A percentile compares a stretch with the other conserved stretches of the same genome.
Conservation (phyloP, 2,888 invertebrate genomes). For the Diarsia brunnea region DNA sequence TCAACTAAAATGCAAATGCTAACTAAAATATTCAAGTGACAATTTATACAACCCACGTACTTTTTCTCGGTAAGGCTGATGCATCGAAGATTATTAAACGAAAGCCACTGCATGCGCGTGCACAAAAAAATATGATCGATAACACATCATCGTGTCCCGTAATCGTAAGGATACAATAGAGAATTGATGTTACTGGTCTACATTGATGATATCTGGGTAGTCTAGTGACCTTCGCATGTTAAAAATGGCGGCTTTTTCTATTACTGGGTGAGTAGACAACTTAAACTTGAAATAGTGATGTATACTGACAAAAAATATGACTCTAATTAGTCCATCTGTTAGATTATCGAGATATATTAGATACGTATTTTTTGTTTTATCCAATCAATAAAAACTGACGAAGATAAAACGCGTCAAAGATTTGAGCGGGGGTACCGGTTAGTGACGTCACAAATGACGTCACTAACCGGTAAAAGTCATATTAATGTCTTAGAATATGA, state of each 20-base stretch:
- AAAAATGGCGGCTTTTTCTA: background rate
- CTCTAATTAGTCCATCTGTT: no score
- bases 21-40: slow-evolving; percentile 14
- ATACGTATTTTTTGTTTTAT: no score
- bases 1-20: slow-evolving; percentile 1
- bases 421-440: no score
- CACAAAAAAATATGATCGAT: slow-evolving; percentile 11
- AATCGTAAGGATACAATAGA: slow-evolving; percentile 40
- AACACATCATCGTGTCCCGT: slow-evolving; percentile 53
- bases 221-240: slow-evolving; percentile 39
- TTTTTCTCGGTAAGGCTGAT: slow-evolving; percentile 47
- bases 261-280: background rate
- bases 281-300: background rate
- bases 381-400: no score
- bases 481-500: no score
- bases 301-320: no score
- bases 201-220: slow-evolving; percentile 25
- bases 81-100: slow-evolving; percentile 51
- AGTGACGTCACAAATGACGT: no score
- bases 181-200: slow-evolving; percentile 22
- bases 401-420: no score
- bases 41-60: slow-evolving; percentile 8
- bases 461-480: no score
- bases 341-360: no score
- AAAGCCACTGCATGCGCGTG: slow-evolving; percentile 10